Evolutionary conservation across 2,888 invertebrate genomes (phyloP).

Genomic region (Xestia sexstrigata): DNA sequence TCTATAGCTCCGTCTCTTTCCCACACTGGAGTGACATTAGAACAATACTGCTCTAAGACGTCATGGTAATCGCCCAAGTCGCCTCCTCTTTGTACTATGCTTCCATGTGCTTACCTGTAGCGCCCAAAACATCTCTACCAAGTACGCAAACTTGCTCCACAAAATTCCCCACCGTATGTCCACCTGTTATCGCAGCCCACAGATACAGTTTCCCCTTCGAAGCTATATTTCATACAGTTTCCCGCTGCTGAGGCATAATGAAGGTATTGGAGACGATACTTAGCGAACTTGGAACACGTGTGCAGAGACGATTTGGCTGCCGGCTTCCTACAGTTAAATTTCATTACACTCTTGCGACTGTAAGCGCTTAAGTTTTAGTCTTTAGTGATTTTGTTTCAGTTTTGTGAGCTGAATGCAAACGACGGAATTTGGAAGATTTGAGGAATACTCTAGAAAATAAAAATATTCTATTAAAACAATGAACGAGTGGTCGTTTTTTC

Average conservation of each 20-base stretch:
- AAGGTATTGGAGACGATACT: conserved; percentile 75
- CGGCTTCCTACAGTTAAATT: conserved; percentile 49
- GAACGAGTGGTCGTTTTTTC: not conserved
- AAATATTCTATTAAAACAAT: not conserved
- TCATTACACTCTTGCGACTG: conserved; percentile 40
- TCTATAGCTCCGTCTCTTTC: too few species aligned
- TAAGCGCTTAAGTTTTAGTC: conserved; percentile 42
- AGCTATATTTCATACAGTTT: conserved; percentile 82
- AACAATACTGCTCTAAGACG: not conserved
- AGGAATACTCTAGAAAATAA: not conserved
- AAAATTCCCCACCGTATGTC: conserved; percentile 58
- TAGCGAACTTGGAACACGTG: conserved; percentile 68
- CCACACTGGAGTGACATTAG: too few species aligned
- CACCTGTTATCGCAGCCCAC: conserved; percentile 74
- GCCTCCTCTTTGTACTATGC: not conserved
- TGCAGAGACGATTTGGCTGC: conserved; percentile 57
- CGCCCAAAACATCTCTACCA: not conserved
- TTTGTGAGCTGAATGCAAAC: not conserved
- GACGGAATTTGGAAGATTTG: not conserved
- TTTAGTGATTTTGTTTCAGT: conserved; percentile 40
- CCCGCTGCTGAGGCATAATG: conserved; percentile 74
- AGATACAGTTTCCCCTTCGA: conserved; percentile 74
- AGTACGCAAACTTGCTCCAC: conserved; percentile 10
- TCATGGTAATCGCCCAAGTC: not conserved
- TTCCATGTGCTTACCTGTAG: not conserved